Conservation (phyloP, 2,888 invertebrate species). For the Panopea generosa region DNA sequence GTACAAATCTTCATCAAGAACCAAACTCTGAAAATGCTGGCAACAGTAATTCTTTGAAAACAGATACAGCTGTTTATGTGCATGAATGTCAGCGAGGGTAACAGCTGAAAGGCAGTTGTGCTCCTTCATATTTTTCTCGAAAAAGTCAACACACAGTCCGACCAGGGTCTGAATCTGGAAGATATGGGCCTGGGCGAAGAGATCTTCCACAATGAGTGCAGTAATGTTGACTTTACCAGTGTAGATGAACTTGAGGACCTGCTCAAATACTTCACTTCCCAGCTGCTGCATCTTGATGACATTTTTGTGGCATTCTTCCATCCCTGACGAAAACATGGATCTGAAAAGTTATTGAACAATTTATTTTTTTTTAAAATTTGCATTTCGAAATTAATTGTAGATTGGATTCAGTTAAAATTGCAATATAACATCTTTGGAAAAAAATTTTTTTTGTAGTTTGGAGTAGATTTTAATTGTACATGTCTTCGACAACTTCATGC, state of each 20-base stretch:
- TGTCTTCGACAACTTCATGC: too few species aligned
- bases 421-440: too few species aligned
- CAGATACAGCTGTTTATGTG: slow-evolving; percentile 75
- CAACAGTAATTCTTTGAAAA: slow-evolving; percentile 77
- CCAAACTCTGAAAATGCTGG: slow-evolving; percentile 71
- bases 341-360: slow-evolving; percentile 25
- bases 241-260: slow-evolving; percentile 77
- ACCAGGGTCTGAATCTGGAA: slow-evolving; percentile 75
- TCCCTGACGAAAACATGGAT: slow-evolving; percentile 81
- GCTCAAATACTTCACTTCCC: slow-evolving; percentile 75
- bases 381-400: too few species aligned
- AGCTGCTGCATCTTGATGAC: slow-evolving; percentile 76
- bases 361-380: too few species aligned
- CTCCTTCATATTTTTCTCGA: slow-evolving; percentile 77
- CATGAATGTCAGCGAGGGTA: slow-evolving; percentile 78
- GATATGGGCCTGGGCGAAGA: slow-evolving; percentile 79
- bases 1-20: slow-evolving; percentile 78
- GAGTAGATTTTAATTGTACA: too few species aligned
- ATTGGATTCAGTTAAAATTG: too few species aligned
- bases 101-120: slow-evolving; percentile 79
- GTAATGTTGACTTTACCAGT: slow-evolving; percentile 77
- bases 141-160: slow-evolving; percentile 74
- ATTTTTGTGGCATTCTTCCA: slow-evolving; percentile 79
- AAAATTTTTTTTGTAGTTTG: too few species aligned
- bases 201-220: slow-evolving; percentile 71